Evolutionary conservation across 2,888 invertebrate species (phyloP).

Genomic region (Zygaena filipendulae): DNA sequence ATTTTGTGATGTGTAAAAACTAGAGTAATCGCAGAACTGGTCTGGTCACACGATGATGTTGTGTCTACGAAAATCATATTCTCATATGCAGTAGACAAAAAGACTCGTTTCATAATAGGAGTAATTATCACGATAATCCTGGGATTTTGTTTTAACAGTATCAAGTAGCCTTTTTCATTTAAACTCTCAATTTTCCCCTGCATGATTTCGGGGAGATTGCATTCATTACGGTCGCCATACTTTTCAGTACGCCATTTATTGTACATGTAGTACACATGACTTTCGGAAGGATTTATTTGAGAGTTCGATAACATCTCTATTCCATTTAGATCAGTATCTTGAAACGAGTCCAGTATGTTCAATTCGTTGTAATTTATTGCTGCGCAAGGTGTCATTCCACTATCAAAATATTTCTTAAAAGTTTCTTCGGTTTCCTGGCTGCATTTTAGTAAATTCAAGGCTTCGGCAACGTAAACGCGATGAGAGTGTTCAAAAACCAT

Average conservation of each 20-base stretch:
- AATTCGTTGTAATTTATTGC: too few species aligned
- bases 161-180: slow-evolving; percentile 1
- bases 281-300: slow-evolving; percentile 7
- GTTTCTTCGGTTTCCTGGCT: slow-evolving; percentile 6
- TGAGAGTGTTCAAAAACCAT: slow-evolving; percentile 4
- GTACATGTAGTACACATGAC: slow-evolving; percentile 8
- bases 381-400: slow-evolving; percentile 7
- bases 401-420: slow-evolving; percentile 6
- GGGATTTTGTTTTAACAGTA: slow-evolving; percentile 8
- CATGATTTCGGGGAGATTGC: slow-evolving; percentile 2
- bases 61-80: slow-evolving; percentile 13
- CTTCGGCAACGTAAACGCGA: slow-evolving; percentile 3
- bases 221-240: slow-evolving; percentile 6
- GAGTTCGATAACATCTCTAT: slow-evolving; percentile 6
- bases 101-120: slow-evolving; percentile 12
- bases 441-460: slow-evolving; percentile 7
- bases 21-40: slow-evolving; percentile 8
- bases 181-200: slow-evolving; percentile 1
- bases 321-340: slow-evolving; percentile 6
- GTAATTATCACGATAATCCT: slow-evolving; percentile 9
- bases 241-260: slow-evolving; percentile 8
- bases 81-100: slow-evolving; percentile 7
- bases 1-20: slow-evolving; percentile 8
- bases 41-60: slow-evolving; percentile 9
- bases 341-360: slow-evolving; percentile 6